Percentiles rank a stretch among this genome's conserved stretches.
phyloP scores from a whole-genome alignment of 2,113 vertebrate genomes.

The Nyctereutes procyonoides region DNA sequence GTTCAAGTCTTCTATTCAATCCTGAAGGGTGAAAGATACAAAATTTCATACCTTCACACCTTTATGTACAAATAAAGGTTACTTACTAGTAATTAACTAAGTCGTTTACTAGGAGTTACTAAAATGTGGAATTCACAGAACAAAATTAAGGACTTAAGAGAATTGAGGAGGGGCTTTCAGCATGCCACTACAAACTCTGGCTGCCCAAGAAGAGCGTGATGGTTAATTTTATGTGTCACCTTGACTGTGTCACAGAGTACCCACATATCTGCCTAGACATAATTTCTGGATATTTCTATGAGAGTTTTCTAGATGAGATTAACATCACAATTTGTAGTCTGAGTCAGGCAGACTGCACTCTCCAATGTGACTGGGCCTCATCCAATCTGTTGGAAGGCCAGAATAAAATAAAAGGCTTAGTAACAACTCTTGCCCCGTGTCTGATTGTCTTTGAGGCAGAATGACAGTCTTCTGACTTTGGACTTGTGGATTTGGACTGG shows the following conservation, averaged over 20 bases:
- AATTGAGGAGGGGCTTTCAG: accelerated
- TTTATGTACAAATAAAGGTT: not conserved
- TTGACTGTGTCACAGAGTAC: not conserved
- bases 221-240: not conserved
- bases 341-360: not conserved
- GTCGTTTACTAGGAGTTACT: not conserved
- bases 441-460: not conserved
- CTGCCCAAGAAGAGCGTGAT: not conserved
- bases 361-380: not conserved
- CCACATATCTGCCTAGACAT: not conserved
- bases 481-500: not conserved
- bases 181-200: not conserved
- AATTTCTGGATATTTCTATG: not conserved
- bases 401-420: not conserved
- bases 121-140: not conserved
- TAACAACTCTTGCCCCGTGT: not conserved
- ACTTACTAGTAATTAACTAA: not conserved
- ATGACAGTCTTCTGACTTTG: not conserved
- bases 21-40: not conserved
- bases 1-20: not conserved
- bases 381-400: not conserved
- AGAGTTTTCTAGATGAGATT: not conserved
- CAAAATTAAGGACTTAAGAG: not conserved
- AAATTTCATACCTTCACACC: not conserved
- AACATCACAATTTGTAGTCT: not conserved